A percentile compares a stretch with the other conserved stretches of the same genome.
phyloP scores from a whole-genome alignment of 2,113 vertebrate genomes.

The Apistogramma diplotaenia region DNA sequence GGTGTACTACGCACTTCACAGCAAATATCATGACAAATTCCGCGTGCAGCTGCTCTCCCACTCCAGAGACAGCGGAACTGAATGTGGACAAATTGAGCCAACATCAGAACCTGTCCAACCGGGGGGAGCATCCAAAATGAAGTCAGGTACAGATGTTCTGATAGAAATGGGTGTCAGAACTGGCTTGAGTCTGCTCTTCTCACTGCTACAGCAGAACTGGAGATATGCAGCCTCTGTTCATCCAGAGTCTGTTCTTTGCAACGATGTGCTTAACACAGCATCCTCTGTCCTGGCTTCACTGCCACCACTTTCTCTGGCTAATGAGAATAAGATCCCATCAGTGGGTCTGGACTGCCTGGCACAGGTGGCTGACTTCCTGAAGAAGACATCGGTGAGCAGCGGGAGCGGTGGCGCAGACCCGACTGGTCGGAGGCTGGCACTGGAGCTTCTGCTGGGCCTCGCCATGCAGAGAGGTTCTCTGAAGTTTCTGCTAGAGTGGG shows the following conservation, averaged over 20 bases:
- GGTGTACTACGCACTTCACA: constrained; percentile 81
- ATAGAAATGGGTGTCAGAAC: constrained; percentile 85
- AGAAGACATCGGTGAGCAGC: constrained; percentile 77
- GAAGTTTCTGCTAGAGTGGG: constrained; percentile 82
- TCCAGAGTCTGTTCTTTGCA: constrained; percentile 77
- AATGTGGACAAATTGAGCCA: constrained; percentile 67
- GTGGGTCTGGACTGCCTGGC: constrained; percentile 81
- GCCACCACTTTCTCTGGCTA: constrained; percentile 80
- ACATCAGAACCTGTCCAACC: constrained; percentile 62
- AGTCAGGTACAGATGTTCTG: constrained; percentile 80
- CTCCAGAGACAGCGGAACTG: constrained; percentile 55
- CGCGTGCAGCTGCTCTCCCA: constrained; percentile 64
- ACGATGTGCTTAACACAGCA: constrained; percentile 80
- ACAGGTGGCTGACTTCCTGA: constrained; percentile 80
- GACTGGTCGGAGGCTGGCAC: constrained; percentile 73
- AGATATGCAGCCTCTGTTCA: constrained; percentile 65
- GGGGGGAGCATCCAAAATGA: constrained; percentile 53
- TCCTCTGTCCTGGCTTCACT: constrained; percentile 78
- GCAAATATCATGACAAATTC: constrained; percentile 82
- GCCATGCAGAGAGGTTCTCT: constrained; percentile 81
- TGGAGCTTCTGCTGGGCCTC: constrained; percentile 79
- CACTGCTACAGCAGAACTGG: constrained; percentile 82
- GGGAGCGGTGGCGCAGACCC: constrained; percentile 73
- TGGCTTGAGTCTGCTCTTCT: constrained; percentile 81
- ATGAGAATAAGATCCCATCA: constrained; percentile 81